Conservation (phyloP, 37 sponge, comb jelly and placozoan species). For the Ephydatia muelleri region DNA sequence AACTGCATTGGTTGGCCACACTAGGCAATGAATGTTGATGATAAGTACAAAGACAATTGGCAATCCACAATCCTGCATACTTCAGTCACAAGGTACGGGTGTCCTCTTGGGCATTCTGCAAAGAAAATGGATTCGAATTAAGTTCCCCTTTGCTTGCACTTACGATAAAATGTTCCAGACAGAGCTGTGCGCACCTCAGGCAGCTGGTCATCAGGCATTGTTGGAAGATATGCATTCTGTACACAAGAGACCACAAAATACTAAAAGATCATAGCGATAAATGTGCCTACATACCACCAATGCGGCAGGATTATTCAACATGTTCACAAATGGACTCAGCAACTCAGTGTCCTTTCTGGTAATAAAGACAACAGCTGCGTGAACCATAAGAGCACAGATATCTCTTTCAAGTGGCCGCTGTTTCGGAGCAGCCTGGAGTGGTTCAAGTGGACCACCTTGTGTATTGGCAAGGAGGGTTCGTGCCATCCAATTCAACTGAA, state of each 20-base stretch:
- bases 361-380: constrained; percentile 24
- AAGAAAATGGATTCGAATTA: background rate
- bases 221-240: constrained; percentile 59
- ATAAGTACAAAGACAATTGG: background rate
- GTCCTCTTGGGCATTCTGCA: constrained; percentile 70
- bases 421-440: constrained; percentile 8
- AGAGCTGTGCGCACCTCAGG: constrained; percentile 34
- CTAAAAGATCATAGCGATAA: too few species aligned
- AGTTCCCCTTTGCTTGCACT: background rate
- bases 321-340: constrained; percentile 40
- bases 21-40: constrained; percentile 8
- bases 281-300: constrained; percentile 19
- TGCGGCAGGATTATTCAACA: constrained; percentile 38
- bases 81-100: constrained; percentile 71
- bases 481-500: constrained; percentile 34
- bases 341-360: constrained; percentile 6
- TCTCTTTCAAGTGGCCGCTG: constrained; percentile 3
- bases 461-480: constrained; percentile 33
- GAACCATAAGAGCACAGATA: constrained; percentile 51
- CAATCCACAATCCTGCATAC: constrained; percentile 17
- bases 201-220: constrained; percentile 61
- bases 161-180: constrained; percentile 46
- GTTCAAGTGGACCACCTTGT: constrained; percentile 46
- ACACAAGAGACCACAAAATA: constrained; percentile 6
- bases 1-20: constrained; percentile 47